Evolutionary conservation across 2,113 vertebrate species (phyloP), one percentile per base, ranked within the genome.

Genomic region (Piaya cayana): DNA sequence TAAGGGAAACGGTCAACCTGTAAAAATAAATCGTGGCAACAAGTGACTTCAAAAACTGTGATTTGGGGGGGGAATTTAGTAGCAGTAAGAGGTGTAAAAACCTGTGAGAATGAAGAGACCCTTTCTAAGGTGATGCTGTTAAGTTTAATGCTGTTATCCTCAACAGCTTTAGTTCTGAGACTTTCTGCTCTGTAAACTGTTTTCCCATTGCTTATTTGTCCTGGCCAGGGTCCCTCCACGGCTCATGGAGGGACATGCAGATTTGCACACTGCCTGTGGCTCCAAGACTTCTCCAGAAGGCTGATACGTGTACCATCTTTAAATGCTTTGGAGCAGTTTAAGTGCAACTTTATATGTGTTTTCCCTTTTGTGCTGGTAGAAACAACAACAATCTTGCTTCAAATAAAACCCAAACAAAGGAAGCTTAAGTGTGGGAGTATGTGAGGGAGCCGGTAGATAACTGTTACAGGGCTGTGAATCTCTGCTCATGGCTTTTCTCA

Each of bases 381-480:
- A 37, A 76, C 59, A 23, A 60, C n/a, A 37, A 45, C 25, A 25
- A 68, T 29, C 50, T 60, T 15, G 25, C 81, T 82, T 36, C 52
- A 85, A 87, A 69, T 49, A 23, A 75, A 95, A 60, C 43, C 81
- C 62, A 65, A 72, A 72, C 45, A 89, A 78, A 77, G 74, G 78
- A 89, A 85, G 50, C 39, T 47, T 30, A 68, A 52, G 39, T 7
- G 47, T 62, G 65, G 58, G 64, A 93, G 88, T 70, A 39, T 0
- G 25, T 8, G 50, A 72, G 52, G 70, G 67, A 90, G 55, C 39
- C 1, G 15, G 53, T 47, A 30, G 56, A 37, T 58, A 86, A 49
- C 34, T 47, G 55, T 37, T 32, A 34, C 3, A 43, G 15, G 69
- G 34, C n/a, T 78, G 80, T 39, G 77, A 71, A 53, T 19, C 60